Evolutionary conservation across 2,113 vertebrate genomes (phyloP).

Genomic region (Lepus europaeus): DNA sequence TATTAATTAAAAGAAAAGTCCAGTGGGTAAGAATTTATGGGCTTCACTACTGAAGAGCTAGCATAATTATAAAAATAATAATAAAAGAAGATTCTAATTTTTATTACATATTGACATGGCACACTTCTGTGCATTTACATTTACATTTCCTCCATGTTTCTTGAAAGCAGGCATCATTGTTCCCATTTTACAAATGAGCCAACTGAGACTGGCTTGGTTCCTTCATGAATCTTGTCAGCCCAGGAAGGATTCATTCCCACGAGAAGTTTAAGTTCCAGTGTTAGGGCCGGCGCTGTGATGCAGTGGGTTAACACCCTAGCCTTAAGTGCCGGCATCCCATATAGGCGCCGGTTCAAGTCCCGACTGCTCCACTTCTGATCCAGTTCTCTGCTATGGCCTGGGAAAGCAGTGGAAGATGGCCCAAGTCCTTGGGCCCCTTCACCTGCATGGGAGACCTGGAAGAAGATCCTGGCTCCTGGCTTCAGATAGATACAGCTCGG

Average conservation of each 20-base stretch:
- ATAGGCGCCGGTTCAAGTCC: too few relatives aligned
- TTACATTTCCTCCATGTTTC: not conserved
- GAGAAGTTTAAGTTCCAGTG: too few relatives aligned
- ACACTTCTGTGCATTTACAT: not conserved
- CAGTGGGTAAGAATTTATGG: conserved; percentile 42
- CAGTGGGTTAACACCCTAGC: too few relatives aligned
- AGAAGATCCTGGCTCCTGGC: too few relatives aligned
- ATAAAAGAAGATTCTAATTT: not conserved
- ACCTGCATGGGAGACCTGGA: too few relatives aligned
- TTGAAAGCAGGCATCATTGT: not conserved
- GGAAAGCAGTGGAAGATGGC: too few relatives aligned
- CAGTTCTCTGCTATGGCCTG: too few relatives aligned
- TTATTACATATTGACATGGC: not conserved
- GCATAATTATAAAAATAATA: conserved; percentile 31
- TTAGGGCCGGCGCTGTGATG: too few relatives aligned
- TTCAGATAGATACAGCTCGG: too few relatives aligned
- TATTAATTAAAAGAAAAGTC: conserved; percentile 64
- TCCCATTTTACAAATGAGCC: not conserved
- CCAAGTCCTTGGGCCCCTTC: too few relatives aligned
- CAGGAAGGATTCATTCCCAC: not conserved
- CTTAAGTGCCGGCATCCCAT: too few relatives aligned
- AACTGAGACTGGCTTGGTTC: not conserved
- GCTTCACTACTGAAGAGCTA: not conserved
- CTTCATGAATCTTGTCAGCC: not conserved
- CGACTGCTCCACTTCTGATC: too few relatives aligned